phyloP scores from a whole-genome alignment of 2,797 vertebrate species.

The Cyprinella venusta region DNA sequence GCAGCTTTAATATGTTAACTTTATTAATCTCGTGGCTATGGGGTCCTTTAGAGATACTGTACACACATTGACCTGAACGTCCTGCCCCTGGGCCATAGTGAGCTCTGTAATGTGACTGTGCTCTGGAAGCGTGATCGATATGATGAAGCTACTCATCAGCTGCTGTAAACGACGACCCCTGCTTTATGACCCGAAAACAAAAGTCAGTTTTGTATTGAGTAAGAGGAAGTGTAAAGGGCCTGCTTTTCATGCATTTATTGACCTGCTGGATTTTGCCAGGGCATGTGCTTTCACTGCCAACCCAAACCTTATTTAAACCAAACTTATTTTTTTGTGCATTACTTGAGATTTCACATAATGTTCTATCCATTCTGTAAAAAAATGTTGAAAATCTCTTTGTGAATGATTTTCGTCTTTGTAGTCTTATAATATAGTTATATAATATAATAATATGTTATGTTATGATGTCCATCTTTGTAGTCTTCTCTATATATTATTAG shows the following conservation, averaged over 20 bases:
- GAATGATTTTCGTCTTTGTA: neutral
- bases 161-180: neutral
- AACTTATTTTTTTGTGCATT: neutral
- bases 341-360: neutral
- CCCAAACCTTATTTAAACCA: neutral
- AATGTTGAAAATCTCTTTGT: neutral
- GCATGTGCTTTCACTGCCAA: neutral
- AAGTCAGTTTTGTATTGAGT: neutral
- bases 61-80: slow-evolving; percentile 3
- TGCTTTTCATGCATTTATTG: slow-evolving; percentile 1
- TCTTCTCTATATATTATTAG: neutral
- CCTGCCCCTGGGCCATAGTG: neutral
- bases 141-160: slow-evolving; percentile 24
- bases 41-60: slow-evolving; percentile 11
- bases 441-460: no score
- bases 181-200: slow-evolving; percentile 21
- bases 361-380: neutral
- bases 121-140: slow-evolving; percentile 33
- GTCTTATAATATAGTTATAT: neutral
- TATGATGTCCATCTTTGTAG: no score
- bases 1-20: no score
- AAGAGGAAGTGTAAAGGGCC: slow-evolving; percentile 2
- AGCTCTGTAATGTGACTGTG: slow-evolving; percentile 7
- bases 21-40: neutral
- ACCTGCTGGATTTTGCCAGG: neutral